A percentile compares a stretch with the other conserved stretches of the same genome.
Evolutionary conservation across 2,888 invertebrate species (phyloP).

Genomic region (Ectemnius continuus): DNA sequence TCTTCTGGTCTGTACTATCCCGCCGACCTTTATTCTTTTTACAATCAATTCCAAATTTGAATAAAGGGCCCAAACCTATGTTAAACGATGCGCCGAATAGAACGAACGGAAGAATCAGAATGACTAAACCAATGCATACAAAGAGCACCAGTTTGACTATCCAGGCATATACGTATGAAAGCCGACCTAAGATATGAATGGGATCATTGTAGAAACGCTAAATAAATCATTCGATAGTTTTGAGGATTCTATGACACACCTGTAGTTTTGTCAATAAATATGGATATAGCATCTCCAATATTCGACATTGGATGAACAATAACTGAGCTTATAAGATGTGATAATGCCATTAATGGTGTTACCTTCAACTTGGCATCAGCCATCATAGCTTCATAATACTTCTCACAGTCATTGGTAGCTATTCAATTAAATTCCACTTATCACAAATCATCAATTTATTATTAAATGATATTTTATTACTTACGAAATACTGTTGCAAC

Average conservation of each 20-base stretch:
- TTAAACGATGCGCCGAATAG: slow-evolving; percentile 58
- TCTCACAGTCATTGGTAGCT: slow-evolving; percentile 64
- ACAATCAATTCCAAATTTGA: slow-evolving; percentile 49
- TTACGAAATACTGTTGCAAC: slow-evolving; percentile 46
- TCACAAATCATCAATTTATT: not conserved
- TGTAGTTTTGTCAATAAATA: slow-evolving; percentile 64
- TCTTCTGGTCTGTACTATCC: not conserved
- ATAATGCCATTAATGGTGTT: slow-evolving; percentile 68
- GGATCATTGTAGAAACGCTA: slow-evolving; percentile 17
- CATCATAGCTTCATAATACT: slow-evolving; percentile 67
- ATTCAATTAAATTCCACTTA: not conserved
- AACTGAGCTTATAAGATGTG: slow-evolving; percentile 60
- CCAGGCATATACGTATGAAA: slow-evolving; percentile 49
- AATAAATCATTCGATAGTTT: not conserved
- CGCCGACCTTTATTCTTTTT: slow-evolving; percentile 9
- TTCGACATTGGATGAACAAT: slow-evolving; percentile 61
- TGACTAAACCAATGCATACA: slow-evolving; percentile 34
- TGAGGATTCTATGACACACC: slow-evolving; percentile 51
- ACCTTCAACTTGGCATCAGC: slow-evolving; percentile 65
- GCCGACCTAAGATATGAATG: slow-evolving; percentile 46
- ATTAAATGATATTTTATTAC: slow-evolving; percentile 19
- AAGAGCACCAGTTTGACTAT: slow-evolving; percentile 36
- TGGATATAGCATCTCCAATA: slow-evolving; percentile 56
- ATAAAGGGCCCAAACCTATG: slow-evolving; percentile 62
- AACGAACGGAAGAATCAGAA: slow-evolving; percentile 49